A percentile compares a stretch with the other conserved stretches of the same genome.
Conservation (phyloP, 1,140 invertebrate species). For the Melipona quadrifasciata region DNA sequence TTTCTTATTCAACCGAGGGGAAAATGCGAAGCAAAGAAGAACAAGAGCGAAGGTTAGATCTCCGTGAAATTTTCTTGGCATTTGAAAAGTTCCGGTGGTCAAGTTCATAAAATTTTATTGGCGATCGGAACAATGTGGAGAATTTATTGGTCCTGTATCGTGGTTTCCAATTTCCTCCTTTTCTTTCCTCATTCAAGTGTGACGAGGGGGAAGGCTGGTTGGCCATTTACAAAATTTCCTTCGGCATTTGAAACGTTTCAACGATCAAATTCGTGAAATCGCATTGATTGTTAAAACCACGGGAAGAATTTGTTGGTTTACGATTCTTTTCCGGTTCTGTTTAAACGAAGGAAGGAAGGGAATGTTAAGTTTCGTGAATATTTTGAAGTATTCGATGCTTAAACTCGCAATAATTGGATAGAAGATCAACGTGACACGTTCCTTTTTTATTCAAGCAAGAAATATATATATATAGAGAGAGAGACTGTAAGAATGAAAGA, state of each 20-base stretch:
- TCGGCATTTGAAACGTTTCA: background rate
- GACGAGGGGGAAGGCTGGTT: background rate
- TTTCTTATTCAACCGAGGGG: background rate
- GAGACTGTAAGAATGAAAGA: no score
- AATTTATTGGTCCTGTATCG: background rate
- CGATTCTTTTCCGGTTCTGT: background rate
- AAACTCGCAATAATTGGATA: no score
- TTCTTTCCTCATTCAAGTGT: background rate
- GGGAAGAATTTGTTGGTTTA: background rate
- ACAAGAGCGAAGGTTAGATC: no score
- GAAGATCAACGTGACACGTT: no score
- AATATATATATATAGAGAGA: no score
- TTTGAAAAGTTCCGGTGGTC: background rate
- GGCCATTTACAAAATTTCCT: background rate
- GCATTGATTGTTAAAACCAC: no score
- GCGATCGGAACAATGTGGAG: background rate
- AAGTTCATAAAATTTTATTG: background rate
- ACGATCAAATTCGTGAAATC: background rate
- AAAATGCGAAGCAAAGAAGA: background rate
- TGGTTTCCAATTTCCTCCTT: background rate
- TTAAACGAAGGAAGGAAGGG: background rate
- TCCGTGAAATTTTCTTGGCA: no score
- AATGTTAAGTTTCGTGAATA: background rate
- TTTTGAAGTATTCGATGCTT: no score
- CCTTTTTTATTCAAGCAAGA: no score